Evolutionary conservation across 2,113 vertebrate species (phyloP), one percentile per base, ranked within the genome.

Genomic region (Pygoscelis adeliae): DNA sequence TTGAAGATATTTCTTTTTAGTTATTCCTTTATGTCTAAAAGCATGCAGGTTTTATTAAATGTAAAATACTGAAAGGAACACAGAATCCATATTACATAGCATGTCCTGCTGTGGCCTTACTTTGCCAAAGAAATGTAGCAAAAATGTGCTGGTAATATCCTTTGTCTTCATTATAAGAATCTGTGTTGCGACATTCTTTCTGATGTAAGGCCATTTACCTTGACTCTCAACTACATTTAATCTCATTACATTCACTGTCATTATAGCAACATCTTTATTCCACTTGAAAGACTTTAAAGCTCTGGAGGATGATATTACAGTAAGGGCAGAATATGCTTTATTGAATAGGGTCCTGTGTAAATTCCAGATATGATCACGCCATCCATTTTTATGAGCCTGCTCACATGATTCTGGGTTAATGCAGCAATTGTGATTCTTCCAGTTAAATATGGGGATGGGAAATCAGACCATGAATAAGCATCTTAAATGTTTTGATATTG

Each of bases 171-270:
- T 98, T 98, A 97, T 92, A 83, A 87, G 90, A 87, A 79, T 53
- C 93, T 82, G 85, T 87, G 95, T 97, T 97, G 66, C 92, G 95
- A 97, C 97, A 93, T 86, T 74, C 89, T 92, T 97, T 97, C 87
- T n/a, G 87, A 96, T 95, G 97, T 98, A 97, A 98, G 98, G 97
- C 97, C 98, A 96, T 97, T 97, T 98, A 97, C 97, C 97, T 98
- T 97, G 95, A 83, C 96, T 98, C 91, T 81, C 95, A 89, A 96
- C 90, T 97, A 87, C 95, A 97, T 98, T 98, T 97, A 98, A 97
- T 98, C 98, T 98, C 96, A 96, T 97, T 98, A 98, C 92, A 82
- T 94, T 97, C 93, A 82, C 97, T 96, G 94, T 97, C 98, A 88
- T 98, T 97, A 97, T 59, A 95, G 97, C 91, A 96, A 97, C 94